Evolutionary conservation across 2,113 vertebrate species (phyloP).

Genomic region (Solenodon paradoxus): DNA sequence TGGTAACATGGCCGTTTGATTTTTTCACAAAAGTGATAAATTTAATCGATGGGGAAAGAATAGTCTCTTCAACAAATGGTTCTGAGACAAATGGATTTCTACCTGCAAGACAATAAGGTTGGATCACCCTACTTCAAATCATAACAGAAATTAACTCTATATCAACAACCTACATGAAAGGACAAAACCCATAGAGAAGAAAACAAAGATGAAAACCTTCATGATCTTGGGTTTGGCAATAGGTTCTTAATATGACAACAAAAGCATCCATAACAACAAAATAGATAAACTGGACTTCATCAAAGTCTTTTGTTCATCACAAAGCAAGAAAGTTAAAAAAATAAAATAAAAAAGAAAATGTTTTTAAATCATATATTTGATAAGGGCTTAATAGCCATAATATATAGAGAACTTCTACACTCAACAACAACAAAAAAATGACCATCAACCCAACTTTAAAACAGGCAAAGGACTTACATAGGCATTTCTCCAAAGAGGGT

Average conservation of each 20-base stretch:
- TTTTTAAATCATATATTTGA: background rate
- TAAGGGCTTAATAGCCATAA: background rate
- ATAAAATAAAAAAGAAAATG: background rate
- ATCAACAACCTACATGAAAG: background rate
- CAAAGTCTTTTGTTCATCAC: background rate
- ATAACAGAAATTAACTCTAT: background rate
- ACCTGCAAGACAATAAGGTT: background rate
- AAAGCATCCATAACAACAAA: background rate
- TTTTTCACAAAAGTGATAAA: background rate
- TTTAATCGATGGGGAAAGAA: background rate
- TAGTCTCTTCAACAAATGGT: background rate
- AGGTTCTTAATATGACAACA: background rate
- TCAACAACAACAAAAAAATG: background rate
- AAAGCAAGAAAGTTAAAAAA: constrained; percentile 18
- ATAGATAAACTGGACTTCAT: background rate
- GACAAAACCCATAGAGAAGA: background rate
- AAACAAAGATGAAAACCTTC: constrained; percentile 13
- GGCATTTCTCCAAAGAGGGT: background rate
- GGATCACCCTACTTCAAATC: background rate
- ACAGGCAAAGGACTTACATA: too few relatives aligned
- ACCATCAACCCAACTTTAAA: background rate
- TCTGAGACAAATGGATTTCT: background rate
- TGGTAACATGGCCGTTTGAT: background rate
- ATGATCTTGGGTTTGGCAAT: background rate
- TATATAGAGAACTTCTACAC: background rate